phyloP scores from a whole-genome alignment of 1,140 invertebrate species.

The Orussus abietinus region DNA sequence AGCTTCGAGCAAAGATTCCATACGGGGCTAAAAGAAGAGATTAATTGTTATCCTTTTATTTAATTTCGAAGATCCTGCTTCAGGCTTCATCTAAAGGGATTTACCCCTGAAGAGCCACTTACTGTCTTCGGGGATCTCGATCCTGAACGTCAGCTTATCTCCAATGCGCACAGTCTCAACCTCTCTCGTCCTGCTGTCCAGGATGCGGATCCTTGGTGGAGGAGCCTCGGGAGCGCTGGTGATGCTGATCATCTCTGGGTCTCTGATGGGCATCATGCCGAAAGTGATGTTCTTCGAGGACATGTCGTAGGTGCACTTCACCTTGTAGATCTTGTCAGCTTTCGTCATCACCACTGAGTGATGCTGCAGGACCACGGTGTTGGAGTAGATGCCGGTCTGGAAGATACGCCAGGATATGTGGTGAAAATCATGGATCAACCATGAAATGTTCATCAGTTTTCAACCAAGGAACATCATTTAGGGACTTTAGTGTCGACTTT shows the following conservation, averaged over 20 bases:
- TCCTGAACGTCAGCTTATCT: constrained; percentile 90
- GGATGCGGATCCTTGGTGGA: constrained; percentile 86
- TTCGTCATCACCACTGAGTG: constrained; percentile 96
- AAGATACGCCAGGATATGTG: constrained; percentile 46
- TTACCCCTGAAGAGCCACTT: constrained; percentile 57
- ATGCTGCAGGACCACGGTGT: constrained; percentile 91
- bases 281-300: constrained; percentile 94
- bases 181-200: constrained; percentile 79
- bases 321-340: constrained; percentile 94
- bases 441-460: constrained; percentile 5
- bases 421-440: constrained; percentile 17
- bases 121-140: constrained; percentile 95
- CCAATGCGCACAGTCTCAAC: constrained; percentile 93
- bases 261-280: constrained; percentile 94
- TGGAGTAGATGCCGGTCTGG: constrained; percentile 89
- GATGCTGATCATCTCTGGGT: constrained; percentile 93
- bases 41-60: no score
- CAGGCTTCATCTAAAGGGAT: no score
- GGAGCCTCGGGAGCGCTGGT: constrained; percentile 92
- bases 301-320: constrained; percentile 95
- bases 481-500: no score
- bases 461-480: background rate
- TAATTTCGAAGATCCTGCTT: no score
- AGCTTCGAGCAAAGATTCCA: constrained; percentile 92
- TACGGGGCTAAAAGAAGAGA: constrained; percentile 78